Conservation (phyloP, 2,888 invertebrate genomes). For the Himalopsyche kuldschensis region DNA sequence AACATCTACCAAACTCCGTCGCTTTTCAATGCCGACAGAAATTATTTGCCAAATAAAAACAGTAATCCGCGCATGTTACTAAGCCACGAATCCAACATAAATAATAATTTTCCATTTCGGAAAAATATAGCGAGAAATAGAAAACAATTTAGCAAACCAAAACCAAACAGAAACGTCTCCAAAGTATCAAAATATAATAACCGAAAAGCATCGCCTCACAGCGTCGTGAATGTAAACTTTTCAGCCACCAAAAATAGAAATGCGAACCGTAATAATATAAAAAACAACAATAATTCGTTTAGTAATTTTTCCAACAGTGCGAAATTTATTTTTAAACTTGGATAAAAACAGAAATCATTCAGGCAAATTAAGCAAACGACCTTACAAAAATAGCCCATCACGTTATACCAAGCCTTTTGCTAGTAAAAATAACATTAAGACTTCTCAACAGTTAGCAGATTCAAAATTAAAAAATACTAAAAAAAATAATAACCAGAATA, state of each 20-base stretch:
- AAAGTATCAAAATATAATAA: not conserved
- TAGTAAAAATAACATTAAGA: not conserved
- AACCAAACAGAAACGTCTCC: not conserved
- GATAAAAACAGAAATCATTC: not conserved
- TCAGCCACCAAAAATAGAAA: not conserved
- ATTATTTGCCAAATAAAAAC: not conserved
- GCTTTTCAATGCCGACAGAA: not conserved
- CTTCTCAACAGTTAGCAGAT: too few relatives aligned
- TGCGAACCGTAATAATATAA: not conserved
- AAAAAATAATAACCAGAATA: too few relatives aligned
- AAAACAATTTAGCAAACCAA: not conserved
- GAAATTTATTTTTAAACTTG: not conserved
- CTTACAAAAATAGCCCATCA: not conserved
- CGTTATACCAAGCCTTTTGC: not conserved
- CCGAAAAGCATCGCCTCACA: not conserved
- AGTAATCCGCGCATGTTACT: not conserved
- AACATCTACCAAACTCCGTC: not conserved
- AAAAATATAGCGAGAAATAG: not conserved
- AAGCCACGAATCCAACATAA: not conserved
- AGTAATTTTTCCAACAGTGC: not conserved
- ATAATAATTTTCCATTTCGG: not conserved
- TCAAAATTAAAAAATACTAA: too few relatives aligned
- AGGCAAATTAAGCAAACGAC: not conserved
- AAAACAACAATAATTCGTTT: not conserved
- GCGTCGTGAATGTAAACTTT: not conserved